phyloP scores from a whole-genome alignment of 2,797 vertebrate species.

The Falco berigora region DNA sequence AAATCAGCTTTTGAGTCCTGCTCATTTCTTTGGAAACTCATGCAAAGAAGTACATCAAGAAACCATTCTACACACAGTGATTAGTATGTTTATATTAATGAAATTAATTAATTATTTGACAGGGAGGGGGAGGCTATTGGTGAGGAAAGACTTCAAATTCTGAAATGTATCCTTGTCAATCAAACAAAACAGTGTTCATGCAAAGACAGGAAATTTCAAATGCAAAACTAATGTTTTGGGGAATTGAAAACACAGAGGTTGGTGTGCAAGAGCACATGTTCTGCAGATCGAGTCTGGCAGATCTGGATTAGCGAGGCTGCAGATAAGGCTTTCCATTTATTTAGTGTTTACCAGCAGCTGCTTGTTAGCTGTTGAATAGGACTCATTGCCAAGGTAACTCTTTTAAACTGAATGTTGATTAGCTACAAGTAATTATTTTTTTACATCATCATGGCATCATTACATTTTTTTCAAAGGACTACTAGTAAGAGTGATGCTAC shows the following conservation, averaged over 20 bases:
- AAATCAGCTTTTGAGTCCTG: background rate
- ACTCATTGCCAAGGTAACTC: background rate
- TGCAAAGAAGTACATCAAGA: background rate
- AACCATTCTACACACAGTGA: background rate
- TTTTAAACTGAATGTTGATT: background rate
- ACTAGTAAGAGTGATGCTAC: background rate
- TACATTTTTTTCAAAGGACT: background rate
- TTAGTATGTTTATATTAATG: background rate
- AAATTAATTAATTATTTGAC: too few relatives aligned
- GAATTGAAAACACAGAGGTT: background rate
- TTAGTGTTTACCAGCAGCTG: background rate
- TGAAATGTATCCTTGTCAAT: background rate
- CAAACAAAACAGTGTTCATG: background rate
- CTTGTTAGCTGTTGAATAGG: background rate
- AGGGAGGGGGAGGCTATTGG: accelerated
- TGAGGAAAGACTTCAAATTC: background rate
- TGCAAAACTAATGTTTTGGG: background rate
- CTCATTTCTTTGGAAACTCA: background rate
- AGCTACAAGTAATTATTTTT: background rate
- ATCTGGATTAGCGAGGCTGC: background rate
- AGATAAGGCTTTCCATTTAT: background rate
- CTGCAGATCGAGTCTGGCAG: background rate
- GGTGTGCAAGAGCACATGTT: background rate
- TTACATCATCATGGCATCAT: background rate
- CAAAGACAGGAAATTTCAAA: background rate